Percentiles rank a stretch among this genome's conserved stretches.
phyloP scores from a whole-genome alignment of 1,140 invertebrate species.

The Drosophila guanche region DNA sequence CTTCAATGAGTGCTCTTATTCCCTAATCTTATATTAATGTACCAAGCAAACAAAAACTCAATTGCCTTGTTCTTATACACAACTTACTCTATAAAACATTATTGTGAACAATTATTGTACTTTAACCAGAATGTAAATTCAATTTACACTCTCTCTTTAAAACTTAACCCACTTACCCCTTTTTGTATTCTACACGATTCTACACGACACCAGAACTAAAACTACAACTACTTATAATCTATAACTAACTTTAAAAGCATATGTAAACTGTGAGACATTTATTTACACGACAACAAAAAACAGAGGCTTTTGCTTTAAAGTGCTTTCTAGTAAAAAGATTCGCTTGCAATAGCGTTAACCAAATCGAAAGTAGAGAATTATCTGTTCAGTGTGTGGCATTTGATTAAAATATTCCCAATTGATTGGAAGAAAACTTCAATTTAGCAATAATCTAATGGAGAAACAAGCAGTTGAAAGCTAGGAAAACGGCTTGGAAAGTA shows the following conservation, averaged over 20 bases:
- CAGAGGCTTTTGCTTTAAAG: constrained; percentile 60
- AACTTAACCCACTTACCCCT: constrained; percentile 9
- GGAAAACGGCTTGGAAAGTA: neutral
- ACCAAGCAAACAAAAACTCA: constrained; percentile 53
- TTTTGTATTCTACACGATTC: constrained; percentile 60
- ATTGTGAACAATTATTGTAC: constrained; percentile 43
- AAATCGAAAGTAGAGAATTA: constrained; percentile 2
- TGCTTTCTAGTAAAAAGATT: constrained; percentile 64
- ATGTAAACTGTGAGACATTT: constrained; percentile 49
- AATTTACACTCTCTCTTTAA: constrained; percentile 65
- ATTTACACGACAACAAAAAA: constrained; percentile 34
- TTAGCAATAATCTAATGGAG: neutral
- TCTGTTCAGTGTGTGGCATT: constrained; percentile 1
- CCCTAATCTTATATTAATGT: constrained; percentile 25
- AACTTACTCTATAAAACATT: constrained; percentile 43
- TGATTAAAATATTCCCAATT: constrained; percentile 24
- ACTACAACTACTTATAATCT: constrained; percentile 2
- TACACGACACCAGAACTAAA: constrained; percentile 33
- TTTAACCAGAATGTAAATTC: constrained; percentile 67
- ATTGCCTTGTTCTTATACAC: constrained; percentile 76
- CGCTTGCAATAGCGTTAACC: constrained; percentile 49
- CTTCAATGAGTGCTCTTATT: neutral
- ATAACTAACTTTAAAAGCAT: constrained; percentile 23
- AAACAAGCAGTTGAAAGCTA: neutral
- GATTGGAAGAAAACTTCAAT: neutral